Percentiles rank a stretch among this genome's conserved stretches.
Conservation (phyloP, 2,113 vertebrate species). For the Numida meleagris region DNA sequence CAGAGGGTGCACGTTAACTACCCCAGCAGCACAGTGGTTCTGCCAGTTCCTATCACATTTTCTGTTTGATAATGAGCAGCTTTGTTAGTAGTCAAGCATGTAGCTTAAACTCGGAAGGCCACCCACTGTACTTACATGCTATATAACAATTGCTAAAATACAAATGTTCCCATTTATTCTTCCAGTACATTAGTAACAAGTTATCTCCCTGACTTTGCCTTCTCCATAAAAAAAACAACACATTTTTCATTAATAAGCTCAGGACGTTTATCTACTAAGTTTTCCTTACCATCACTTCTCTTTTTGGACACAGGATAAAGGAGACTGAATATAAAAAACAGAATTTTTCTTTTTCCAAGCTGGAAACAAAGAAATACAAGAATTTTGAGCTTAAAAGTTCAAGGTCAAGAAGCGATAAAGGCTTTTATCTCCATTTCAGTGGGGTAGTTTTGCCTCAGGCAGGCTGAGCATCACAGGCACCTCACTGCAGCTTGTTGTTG, state of each 20-base stretch:
- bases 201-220: neutral
- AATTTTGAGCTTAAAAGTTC: neutral
- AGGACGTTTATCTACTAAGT: neutral
- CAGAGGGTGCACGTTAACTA: neutral
- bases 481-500: constrained; percentile 58
- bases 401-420: constrained; percentile 37
- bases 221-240: neutral
- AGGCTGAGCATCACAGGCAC: constrained; percentile 35
- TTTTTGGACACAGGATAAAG: constrained; percentile 23
- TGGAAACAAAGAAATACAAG: constrained; percentile 13
- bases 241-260: neutral
- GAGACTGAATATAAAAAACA: neutral
- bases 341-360: neutral
- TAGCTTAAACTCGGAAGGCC: neutral
- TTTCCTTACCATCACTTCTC: neutral
- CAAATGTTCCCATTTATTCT: neutral
- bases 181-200: neutral
- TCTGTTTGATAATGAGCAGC: neutral
- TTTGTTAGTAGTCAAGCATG: neutral
- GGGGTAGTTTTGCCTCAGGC: constrained; percentile 61
- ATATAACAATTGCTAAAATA: neutral
- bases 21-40: neutral
- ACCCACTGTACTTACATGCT: neutral
- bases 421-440: constrained; percentile 66
- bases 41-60: neutral